Evolutionary conservation across 2,113 vertebrate species (phyloP).

Genomic region (Ophthalmolycus amberensis): DNA sequence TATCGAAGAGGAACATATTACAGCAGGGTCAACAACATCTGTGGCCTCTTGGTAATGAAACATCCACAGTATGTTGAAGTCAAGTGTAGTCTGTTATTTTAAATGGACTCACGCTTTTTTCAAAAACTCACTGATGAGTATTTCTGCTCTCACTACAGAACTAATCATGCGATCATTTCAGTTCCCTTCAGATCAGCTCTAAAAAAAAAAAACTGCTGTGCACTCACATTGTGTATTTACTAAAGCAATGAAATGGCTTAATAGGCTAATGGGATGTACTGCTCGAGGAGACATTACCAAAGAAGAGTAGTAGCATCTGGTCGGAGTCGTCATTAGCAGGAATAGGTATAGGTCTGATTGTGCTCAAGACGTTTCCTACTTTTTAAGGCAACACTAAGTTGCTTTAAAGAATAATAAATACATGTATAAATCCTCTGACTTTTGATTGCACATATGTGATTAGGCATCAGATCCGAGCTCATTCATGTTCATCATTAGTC

Average conservation of each 20-base stretch:
- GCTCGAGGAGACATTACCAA: background rate
- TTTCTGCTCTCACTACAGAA: background rate
- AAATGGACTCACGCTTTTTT: background rate
- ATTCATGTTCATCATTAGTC: background rate
- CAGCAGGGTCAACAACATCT: constrained; percentile 1
- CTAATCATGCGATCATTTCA: background rate
- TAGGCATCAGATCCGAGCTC: background rate
- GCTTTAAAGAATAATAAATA: background rate
- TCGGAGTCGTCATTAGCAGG: background rate
- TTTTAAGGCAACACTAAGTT: background rate
- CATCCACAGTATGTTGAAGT: background rate
- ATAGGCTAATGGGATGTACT: background rate
- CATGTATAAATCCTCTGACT: background rate
- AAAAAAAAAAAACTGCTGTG: background rate
- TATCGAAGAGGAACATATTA: background rate
- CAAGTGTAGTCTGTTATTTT: background rate
- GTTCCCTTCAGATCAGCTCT: background rate
- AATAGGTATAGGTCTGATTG: background rate
- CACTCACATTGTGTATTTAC: background rate
- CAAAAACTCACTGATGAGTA: background rate
- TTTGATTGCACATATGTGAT: background rate
- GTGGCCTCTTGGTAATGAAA: background rate
- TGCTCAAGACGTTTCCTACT: background rate
- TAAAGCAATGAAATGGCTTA: background rate
- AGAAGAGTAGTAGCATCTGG: background rate